Evolutionary conservation across 2,888 invertebrate species (phyloP).

Genomic region (Metallyticus violacea): DNA sequence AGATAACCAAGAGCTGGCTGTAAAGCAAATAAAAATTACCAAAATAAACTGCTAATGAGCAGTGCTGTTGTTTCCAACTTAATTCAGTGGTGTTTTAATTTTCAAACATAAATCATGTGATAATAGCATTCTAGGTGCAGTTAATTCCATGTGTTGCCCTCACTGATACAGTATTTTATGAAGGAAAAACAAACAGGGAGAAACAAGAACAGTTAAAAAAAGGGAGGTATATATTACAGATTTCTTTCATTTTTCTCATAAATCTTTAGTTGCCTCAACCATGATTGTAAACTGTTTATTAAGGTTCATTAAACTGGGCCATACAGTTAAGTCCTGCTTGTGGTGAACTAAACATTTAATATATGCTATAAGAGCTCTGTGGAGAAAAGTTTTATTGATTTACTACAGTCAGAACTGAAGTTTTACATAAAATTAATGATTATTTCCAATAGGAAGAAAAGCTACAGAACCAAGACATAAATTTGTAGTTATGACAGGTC

Average conservation of each 20-base stretch:
- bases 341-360: background rate
- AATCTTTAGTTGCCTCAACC: conserved; percentile 2
- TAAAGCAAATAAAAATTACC: background rate
- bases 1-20: background rate
- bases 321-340: background rate
- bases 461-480: too few species aligned
- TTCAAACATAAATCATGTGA: background rate
- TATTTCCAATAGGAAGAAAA: too few species aligned
- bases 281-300: conserved; percentile 23
- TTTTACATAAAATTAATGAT: too few species aligned
- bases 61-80: background rate
- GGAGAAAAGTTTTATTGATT: too few species aligned
- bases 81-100: background rate
- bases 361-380: background rate
- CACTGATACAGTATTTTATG: conserved; percentile 24
- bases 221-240: background rate
- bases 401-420: too few species aligned
- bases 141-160: conserved; percentile 16
- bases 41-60: background rate
- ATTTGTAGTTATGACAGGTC: too few species aligned
- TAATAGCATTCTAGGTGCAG: background rate
- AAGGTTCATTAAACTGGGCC: background rate
- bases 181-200: conserved; percentile 9
- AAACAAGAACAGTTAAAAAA: background rate
- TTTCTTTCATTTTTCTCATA: background rate